phyloP scores from a whole-genome alignment of 2,797 vertebrate genomes.

The Erpetoichthys calabaricus region DNA sequence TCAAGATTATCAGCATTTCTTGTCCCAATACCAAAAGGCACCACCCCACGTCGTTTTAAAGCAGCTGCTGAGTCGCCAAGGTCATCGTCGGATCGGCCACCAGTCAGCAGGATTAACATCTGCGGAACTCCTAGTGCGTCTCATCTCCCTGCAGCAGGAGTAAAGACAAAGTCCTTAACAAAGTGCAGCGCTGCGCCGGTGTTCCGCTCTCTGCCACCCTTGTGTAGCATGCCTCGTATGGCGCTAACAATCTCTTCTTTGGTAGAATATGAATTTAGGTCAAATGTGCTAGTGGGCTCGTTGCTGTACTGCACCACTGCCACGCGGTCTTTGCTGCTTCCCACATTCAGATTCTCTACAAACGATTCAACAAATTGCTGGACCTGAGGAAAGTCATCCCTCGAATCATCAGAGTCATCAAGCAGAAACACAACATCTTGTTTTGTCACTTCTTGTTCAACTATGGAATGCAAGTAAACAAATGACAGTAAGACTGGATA shows the following conservation, averaged over 20 bases:
- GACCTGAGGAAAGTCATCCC: slow-evolving; percentile 42
- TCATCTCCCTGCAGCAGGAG: slow-evolving; percentile 48
- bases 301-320: slow-evolving; percentile 47
- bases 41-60: slow-evolving; percentile 48
- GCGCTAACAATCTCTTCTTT: slow-evolving; percentile 45
- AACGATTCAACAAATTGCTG: slow-evolving; percentile 62
- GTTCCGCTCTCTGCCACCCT: slow-evolving; percentile 44
- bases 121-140: slow-evolving; percentile 54
- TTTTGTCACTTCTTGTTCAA: slow-evolving; percentile 47
- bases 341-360: slow-evolving; percentile 62
- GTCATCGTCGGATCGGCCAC: slow-evolving; percentile 58
- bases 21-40: slow-evolving; percentile 52
- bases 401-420: slow-evolving; percentile 62
- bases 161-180: slow-evolving; percentile 54
- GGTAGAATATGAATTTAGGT: slow-evolving; percentile 47
- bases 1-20: slow-evolving; percentile 45
- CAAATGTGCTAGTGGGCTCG: slow-evolving; percentile 44
- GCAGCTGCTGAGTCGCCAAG: slow-evolving; percentile 33
- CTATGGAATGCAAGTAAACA: background rate
- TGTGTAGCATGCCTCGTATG: slow-evolving; percentile 44
- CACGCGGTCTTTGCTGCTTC: slow-evolving; percentile 49
- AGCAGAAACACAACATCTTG: slow-evolving; percentile 79
- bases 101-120: slow-evolving; percentile 65
- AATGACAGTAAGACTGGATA: no score
- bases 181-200: slow-evolving; percentile 59